Evolutionary conservation across 1,140 invertebrate genomes (phyloP).

Genomic region (Anastatus disparis): DNA sequence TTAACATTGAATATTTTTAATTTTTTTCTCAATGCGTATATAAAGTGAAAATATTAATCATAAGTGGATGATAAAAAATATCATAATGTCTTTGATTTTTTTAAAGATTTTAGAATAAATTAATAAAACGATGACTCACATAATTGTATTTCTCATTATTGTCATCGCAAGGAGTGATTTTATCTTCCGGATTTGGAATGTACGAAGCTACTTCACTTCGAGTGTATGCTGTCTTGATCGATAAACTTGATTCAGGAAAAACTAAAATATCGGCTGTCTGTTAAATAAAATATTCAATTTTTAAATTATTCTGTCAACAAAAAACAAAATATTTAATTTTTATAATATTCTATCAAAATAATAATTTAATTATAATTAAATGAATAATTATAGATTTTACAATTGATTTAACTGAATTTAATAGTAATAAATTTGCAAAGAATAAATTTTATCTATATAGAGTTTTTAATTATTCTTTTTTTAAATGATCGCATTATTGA

Average conservation of each 20-base stretch:
- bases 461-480: too few species aligned
- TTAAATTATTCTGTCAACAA: not conserved
- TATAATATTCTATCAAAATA: not conserved
- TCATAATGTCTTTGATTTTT: not conserved
- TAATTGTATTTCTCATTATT: not conserved
- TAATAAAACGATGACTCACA: not conserved
- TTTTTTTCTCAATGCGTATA: not conserved
- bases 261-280: conserved; percentile 82
- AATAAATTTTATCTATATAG: not conserved
- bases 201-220: conserved; percentile 55
- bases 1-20: not conserved
- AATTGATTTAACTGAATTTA: not conserved
- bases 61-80: conserved; percentile 9
- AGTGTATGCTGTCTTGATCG: conserved; percentile 46
- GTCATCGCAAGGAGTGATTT: conserved; percentile 43
- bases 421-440: not conserved
- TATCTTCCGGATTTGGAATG: conserved; percentile 50
- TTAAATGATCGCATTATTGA: too few species aligned
- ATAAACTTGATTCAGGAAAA: conserved; percentile 80
- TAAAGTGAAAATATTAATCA: conserved; percentile 4
- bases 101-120: not conserved
- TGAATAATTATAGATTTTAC: not conserved
- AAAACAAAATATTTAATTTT: not conserved
- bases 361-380: not conserved
- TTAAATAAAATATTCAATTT: conserved; percentile 31